A percentile compares a stretch with the other conserved stretches of the same genome.
Evolutionary conservation across 2,797 vertebrate species (phyloP).

Genomic region (Poeciliopsis infans): DNA sequence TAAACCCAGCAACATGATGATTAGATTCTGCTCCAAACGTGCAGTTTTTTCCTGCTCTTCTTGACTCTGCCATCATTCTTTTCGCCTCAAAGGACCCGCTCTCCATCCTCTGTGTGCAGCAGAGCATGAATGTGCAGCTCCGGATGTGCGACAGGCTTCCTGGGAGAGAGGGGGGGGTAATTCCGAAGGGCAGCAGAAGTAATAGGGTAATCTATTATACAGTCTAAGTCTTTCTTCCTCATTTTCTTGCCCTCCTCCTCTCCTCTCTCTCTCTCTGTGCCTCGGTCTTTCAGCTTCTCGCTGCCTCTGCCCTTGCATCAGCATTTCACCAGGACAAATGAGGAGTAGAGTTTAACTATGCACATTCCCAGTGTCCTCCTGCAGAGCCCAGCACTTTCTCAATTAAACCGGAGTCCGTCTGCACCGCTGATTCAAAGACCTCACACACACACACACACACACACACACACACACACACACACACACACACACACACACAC

Average conservation of each 20-base stretch:
- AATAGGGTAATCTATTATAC: slow-evolving; percentile 85
- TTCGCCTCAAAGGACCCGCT: slow-evolving; percentile 59
- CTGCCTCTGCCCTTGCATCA: slow-evolving; percentile 79
- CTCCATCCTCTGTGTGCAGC: slow-evolving; percentile 60
- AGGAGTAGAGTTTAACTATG: slow-evolving; percentile 79
- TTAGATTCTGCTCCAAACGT: slow-evolving; percentile 12
- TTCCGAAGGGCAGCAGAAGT: slow-evolving; percentile 79
- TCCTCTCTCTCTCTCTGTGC: not conserved
- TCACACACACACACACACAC: slow-evolving; percentile 6
- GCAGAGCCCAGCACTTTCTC: slow-evolving; percentile 80
- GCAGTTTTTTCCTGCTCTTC: slow-evolving; percentile 35
- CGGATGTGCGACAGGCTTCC: slow-evolving; percentile 66
- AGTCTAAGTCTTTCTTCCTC: slow-evolving; percentile 66
- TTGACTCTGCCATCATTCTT: slow-evolving; percentile 56
- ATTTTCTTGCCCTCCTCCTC: slow-evolving; percentile 24
- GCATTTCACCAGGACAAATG: slow-evolving; percentile 80
- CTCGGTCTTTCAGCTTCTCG: slow-evolving; percentile 50
- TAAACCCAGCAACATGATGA: slow-evolving; percentile 49
- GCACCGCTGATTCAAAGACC: slow-evolving; percentile 62
- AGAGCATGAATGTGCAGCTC: slow-evolving; percentile 62
- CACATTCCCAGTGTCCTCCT: slow-evolving; percentile 73
- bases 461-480: not conserved
- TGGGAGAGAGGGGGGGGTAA: slow-evolving; percentile 55
- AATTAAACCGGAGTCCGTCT: slow-evolving; percentile 69
- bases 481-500: slow-evolving; percentile 11